Evolutionary conservation across 2,797 vertebrate genomes (phyloP), one percentile per base, ranked within the genome.

Genomic region (Hoplostethus mediterraneus): DNA sequence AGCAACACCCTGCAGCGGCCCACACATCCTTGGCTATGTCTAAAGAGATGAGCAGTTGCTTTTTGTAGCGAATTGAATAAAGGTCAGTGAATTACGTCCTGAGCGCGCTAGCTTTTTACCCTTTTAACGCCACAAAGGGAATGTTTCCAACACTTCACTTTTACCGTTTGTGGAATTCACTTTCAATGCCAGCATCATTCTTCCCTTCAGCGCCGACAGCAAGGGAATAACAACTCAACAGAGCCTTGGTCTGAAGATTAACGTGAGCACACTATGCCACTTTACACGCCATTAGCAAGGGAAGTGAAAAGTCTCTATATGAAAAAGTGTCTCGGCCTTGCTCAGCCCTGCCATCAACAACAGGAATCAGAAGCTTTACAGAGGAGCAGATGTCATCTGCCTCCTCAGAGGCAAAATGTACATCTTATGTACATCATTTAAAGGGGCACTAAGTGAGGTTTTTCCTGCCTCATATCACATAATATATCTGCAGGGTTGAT

Each of bases 1-100:
- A 72, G 64, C 61, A 1, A 72, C 66, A 71, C 45, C 55, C 14
- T 3, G 3, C 31, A n/a, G 49, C 51, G 0, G 61, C 75, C 75
- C 71, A 85, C 79, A 54, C 63, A 82, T 89, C 89, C 89, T 91
- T 88, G 87, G 75, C 72, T 71, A 25, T 58, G 52, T 83, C 79
- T 85, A 80, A 85, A 90, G 80, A 86, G 84, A 87, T 86, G 80
- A 89, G 89, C 88, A 88, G 82, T 65, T 87, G 71, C 86, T 73
- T 87, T 87, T 80, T 87, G 77, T 76, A 25, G 14, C 71, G 82
- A 84, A 90, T 87, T 88, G 81, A 86, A 88, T 87, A 90, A 88
- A 88, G 73, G 79, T 65, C 75, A 79, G 79, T 86, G 63, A 85
- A 60, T 78, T 40, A 60, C 58, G 73, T 81, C 58, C 61, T 17